These are phyloP conservation scores for Schlechtendalia chinensis DNA, from an alignment of 1,140 invertebrate species.

Conservation along the genomic window DNA sequence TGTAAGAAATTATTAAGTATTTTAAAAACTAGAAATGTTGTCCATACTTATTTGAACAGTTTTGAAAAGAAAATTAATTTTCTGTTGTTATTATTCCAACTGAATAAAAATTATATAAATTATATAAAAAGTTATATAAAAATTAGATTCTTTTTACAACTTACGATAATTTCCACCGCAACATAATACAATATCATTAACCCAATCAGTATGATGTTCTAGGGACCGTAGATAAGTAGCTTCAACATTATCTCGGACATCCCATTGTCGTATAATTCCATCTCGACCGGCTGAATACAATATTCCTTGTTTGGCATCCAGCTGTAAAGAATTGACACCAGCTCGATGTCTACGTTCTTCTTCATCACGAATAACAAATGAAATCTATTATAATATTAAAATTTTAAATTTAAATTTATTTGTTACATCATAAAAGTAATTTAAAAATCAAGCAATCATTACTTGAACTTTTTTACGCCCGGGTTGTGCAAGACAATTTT, in stretches of 20 bases:
- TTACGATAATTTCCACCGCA: constrained; percentile 91
- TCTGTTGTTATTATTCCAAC: no score
- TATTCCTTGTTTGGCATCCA: constrained; percentile 81
- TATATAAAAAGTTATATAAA: no score
- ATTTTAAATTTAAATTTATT: background rate
- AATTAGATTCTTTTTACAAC: no score
- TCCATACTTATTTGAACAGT: background rate
- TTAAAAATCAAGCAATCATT: background rate
- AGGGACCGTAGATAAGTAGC: constrained; percentile 92
- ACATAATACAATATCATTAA: constrained; percentile 97
- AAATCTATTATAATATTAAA: constrained; percentile 67
- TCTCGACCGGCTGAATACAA: constrained; percentile 97
- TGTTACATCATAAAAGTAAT: background rate
- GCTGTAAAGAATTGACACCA: constrained; percentile 93
- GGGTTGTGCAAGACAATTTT: constrained; percentile 50
- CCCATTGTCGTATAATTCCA: constrained; percentile 97
- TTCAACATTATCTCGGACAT: constrained; percentile 65
- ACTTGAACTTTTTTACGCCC: constrained; percentile 54
- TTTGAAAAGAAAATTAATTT: no score
- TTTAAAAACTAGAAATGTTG: background rate
- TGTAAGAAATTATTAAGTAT: background rate
- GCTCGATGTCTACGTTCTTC: constrained; percentile 90
- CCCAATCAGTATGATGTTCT: constrained; percentile 99
- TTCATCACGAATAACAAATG: constrained; percentile 96
- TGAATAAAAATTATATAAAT: no score